phyloP scores from a whole-genome alignment of 2,888 invertebrate species.

The Trichogramma dendrolimi region DNA sequence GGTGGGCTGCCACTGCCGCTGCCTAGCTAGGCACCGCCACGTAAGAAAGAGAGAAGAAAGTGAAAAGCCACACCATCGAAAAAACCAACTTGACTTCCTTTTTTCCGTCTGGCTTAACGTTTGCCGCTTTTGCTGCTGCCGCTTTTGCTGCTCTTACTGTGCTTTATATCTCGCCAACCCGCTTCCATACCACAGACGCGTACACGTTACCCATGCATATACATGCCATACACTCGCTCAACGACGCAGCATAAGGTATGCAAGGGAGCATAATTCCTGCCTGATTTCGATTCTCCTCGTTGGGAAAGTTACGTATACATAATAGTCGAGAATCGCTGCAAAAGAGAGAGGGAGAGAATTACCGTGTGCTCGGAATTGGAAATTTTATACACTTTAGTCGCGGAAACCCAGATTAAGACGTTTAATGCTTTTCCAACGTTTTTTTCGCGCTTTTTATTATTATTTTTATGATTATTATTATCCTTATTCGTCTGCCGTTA shows the following conservation, averaged over 20 bases:
- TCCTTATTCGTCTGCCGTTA: no score
- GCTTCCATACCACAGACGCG: no score
- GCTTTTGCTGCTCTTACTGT: no score
- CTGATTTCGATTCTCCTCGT: conserved; percentile 15
- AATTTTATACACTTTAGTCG: not conserved
- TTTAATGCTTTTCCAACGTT: no score
- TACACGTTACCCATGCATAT: not conserved
- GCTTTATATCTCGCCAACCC: no score
- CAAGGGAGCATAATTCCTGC: conserved; percentile 18
- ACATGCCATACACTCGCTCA: not conserved
- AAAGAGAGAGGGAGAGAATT: not conserved
- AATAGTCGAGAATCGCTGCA: no score
- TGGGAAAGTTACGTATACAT: no score
- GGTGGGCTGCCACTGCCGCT: conserved; percentile 5
- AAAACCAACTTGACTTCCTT: conserved; percentile 25
- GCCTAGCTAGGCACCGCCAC: no score
- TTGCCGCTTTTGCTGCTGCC: no score
- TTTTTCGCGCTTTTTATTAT: no score
- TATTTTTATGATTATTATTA: no score
- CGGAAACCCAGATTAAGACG: no score
- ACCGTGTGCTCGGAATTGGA: conserved; percentile 9
- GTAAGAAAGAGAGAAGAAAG: conserved; percentile 16
- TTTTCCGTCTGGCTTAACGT: not conserved
- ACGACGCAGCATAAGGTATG: not conserved
- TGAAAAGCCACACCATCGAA: conserved; percentile 26